Conservation (phyloP, 2,888 invertebrate genomes). For the Macaria liturata region DNA sequence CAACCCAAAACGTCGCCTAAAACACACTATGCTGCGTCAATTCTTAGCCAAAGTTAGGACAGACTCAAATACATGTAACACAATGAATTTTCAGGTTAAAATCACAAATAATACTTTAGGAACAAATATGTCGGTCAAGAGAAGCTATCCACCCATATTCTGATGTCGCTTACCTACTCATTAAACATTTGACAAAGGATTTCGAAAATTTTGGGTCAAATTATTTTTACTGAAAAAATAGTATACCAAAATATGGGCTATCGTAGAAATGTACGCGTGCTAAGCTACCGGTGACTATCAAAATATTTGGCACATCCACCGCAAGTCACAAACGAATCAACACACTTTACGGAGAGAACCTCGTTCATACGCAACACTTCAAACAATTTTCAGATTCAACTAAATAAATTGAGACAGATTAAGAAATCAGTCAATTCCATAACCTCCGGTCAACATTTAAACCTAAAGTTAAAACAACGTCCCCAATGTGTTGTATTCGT, state of each 20-base stretch:
- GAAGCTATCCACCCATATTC: too few relatives aligned
- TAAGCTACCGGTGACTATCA: conserved; percentile 63
- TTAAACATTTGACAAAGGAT: too few relatives aligned
- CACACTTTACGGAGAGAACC: neutral
- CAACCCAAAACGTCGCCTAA: too few relatives aligned
- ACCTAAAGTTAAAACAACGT: conserved; percentile 43
- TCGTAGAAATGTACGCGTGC: conserved; percentile 26
- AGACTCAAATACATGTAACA: conserved; percentile 3
- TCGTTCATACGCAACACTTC: conserved; percentile 9
- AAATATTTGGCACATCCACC: conserved; percentile 77
- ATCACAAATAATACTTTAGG: conserved; percentile 16
- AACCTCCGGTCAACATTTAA: conserved; percentile 44
- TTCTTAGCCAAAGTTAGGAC: neutral
- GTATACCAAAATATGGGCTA: too few relatives aligned
- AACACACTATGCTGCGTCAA: too few relatives aligned
- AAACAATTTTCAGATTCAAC: conserved; percentile 34
- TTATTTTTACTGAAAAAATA: too few relatives aligned
- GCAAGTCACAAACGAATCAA: neutral
- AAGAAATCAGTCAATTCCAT: conserved; percentile 66
- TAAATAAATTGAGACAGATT: conserved; percentile 59
- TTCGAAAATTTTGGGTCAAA: too few relatives aligned
- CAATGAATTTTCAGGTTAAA: conserved; percentile 1
- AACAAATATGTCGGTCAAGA: conserved; percentile 8
- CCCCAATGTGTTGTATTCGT: too few relatives aligned
- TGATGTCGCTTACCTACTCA: too few relatives aligned